Base-by-base conservation (phyloP, 1,140 invertebrate genomes). In the Drosophila subobscura region DNA sequence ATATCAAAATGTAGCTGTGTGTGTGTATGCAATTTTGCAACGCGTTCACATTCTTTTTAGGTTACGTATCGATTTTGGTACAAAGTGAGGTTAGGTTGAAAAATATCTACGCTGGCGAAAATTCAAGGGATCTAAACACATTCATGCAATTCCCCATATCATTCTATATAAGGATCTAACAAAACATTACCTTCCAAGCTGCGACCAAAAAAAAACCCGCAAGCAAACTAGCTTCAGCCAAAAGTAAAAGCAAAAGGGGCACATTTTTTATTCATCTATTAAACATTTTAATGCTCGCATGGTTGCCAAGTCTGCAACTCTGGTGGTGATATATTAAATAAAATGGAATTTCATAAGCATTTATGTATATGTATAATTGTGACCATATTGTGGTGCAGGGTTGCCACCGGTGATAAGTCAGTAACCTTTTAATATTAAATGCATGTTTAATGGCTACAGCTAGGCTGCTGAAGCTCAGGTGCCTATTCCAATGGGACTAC, bases 51-150 rank as follows among this genome's bases (percentile, higher is more conserved):
- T 86, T 88, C 66, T 88, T 88, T 86, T 77, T 89, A 88, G 83
- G 83, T 88, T 88, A 88, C 83, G 84, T 88, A 88, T 88, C 84
- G 83, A 88, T 88, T 88, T 89, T 86, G 70, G 61, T 88, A 47
- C 44, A 57, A 49, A 78, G 71, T 88, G 59, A 73, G 83, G 83
- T 88, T 88, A 88, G 56, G 59, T 72, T 52, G 72, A 76, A 77
- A 64, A 75, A 75, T 47, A 74, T 77, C 44, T 42, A 33, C 44
- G 46, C 23, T 46, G 53, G 45, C 20, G 23, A 7, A 44, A 55
- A 50, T 55, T 40, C 41, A 42, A 37, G 25, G 22, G 59, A 55
- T 61, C 42, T 44, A 7, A 25, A 22, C 6, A 46, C 10, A 40
- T 33, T 29, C 27, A 45, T 3, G 1, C 27, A 52, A 46, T 25